A percentile compares a stretch with the other conserved stretches of the same genome.
Conservation (phyloP, 2,113 vertebrate species). For the Hirundichthys speculiger region DNA sequence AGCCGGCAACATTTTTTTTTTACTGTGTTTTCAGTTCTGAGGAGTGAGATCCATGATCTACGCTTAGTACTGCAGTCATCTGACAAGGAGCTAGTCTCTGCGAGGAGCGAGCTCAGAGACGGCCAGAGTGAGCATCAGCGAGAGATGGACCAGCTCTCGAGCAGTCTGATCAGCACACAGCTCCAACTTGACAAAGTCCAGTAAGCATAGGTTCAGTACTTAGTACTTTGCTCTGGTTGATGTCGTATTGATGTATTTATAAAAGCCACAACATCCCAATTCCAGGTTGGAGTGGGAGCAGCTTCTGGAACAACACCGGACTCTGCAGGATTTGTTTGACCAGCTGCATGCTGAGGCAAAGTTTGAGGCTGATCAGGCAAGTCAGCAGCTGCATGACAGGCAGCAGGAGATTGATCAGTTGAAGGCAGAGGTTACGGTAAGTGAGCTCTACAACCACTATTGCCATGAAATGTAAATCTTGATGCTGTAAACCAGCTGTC, state of each 20-base stretch:
- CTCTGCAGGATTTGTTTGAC: slow-evolving; percentile 91
- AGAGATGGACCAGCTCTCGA: slow-evolving; percentile 85
- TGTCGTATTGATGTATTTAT: background rate
- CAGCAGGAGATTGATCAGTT: slow-evolving; percentile 82
- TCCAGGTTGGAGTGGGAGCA: slow-evolving; percentile 90
- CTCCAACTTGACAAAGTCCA: slow-evolving; percentile 91
- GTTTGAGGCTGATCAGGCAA: slow-evolving; percentile 89
- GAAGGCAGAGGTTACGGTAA: slow-evolving; percentile 84
- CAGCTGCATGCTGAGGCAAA: slow-evolving; percentile 91
- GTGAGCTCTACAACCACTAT: slow-evolving; percentile 5
- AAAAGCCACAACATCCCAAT: background rate
- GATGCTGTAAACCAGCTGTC: background rate
- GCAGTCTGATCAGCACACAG: slow-evolving; percentile 85
- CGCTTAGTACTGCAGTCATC: slow-evolving; percentile 93
- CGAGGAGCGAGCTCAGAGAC: slow-evolving; percentile 81
- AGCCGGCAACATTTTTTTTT: background rate
- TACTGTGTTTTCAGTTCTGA: slow-evolving; percentile 80
- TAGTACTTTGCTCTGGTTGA: background rate
- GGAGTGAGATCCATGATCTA: slow-evolving; percentile 90
- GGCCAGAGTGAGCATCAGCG: slow-evolving; percentile 82
- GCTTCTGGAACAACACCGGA: slow-evolving; percentile 87
- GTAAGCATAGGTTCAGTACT: slow-evolving; percentile 69
- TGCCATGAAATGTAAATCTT: background rate
- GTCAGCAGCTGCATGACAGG: slow-evolving; percentile 83
- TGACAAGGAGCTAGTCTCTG: slow-evolving; percentile 87